phyloP scores from a whole-genome alignment of 2,113 vertebrate species.

The Tragelaphus imberbis region DNA sequence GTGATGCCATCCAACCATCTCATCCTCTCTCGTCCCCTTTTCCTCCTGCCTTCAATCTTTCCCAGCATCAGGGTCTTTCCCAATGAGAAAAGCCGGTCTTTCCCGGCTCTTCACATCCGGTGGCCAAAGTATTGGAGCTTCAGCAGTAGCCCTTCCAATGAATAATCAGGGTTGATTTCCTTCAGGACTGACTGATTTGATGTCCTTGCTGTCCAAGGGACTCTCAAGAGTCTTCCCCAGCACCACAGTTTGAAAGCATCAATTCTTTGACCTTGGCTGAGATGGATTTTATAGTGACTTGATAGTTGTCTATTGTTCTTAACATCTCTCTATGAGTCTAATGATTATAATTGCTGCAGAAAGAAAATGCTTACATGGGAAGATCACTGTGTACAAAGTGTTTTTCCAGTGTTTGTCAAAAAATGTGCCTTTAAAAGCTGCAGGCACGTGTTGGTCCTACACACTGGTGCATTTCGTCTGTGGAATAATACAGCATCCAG shows the following conservation, averaged over 20 bases:
- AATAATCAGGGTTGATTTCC: background rate
- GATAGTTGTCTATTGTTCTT: background rate
- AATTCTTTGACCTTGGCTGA: background rate
- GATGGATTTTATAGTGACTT: background rate
- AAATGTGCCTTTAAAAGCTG: background rate
- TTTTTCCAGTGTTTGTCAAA: background rate
- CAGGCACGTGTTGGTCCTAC: background rate
- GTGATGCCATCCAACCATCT: background rate
- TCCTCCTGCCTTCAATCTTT: background rate
- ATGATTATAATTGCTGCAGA: background rate
- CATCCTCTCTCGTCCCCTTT: background rate
- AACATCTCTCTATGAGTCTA: background rate
- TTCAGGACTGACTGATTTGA: background rate
- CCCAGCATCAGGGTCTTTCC: background rate
- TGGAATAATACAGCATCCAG: too few relatives aligned
- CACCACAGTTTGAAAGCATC: background rate
- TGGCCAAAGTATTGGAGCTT: background rate
- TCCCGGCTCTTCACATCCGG: background rate
- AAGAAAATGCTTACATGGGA: background rate
- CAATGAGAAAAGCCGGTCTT: too few relatives aligned
- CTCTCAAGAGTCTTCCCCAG: background rate
- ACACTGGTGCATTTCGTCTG: background rate
- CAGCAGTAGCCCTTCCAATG: background rate
- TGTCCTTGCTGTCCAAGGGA: background rate
- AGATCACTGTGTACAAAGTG: background rate